Base-by-base conservation (phyloP, 2,113 vertebrate species). In the Genyomyrus donnyi region DNA sequence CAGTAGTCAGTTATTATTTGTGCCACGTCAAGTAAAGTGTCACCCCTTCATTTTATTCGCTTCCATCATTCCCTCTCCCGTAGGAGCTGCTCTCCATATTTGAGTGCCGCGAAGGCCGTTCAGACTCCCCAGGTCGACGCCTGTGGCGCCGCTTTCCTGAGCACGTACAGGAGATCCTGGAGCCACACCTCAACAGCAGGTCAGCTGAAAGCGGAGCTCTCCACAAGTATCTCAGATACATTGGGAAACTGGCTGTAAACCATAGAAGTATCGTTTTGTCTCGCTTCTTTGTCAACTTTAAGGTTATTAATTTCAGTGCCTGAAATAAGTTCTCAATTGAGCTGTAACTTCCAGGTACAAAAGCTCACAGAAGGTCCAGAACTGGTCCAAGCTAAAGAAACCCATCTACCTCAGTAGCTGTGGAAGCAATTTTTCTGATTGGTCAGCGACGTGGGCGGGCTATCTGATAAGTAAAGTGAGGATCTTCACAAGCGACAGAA, bases 91-190 rank as follows among this genome's bases (percentile, higher is more conserved):
- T 99, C 90, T 97, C 97, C 39, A 97, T 98, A 91, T 99, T 98
- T 93, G 96, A 97, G 92, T 98, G 98, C 92, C 96, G 94, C 77
- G 98, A 99, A 90, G 97, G 97, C 89, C 95, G 96, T 52, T 94
- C 42, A 0, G 96, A 98, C 91, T 96, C 97, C 1, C 91, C 96
- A 0, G 98, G 98, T 21, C 96, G 97, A 15, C 97, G 97, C 3
- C 94, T 99, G 70, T 99, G 98, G 98, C 97, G 96, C 89, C 97
- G 97, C 89, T 99, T 99, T 94, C 98, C 98, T 31, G 98, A 99
- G 87, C 98, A 99, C 0, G 96, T 99, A 92, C 98, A 99, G 89
- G 98, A 99, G 95, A 99, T 99, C 83, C 93, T 99, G 92, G 98
- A 99, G 92, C 98, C 98, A 87, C 98, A 99, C 92, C 96, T 99